Conservation (phyloP, 2,113 vertebrate species). For the Monopterus albus region DNA sequence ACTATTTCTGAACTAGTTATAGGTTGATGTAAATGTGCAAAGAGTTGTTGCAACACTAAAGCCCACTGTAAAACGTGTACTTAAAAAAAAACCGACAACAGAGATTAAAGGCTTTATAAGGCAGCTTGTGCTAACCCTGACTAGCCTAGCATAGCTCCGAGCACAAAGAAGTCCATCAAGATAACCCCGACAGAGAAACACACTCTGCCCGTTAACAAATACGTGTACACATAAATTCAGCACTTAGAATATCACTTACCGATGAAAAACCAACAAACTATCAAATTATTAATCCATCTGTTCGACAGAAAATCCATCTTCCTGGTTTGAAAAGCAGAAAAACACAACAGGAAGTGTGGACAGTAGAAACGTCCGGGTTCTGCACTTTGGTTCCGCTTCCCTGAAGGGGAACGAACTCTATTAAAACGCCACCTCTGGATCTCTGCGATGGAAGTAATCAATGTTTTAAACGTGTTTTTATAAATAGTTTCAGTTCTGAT, state of each 20-base stretch:
- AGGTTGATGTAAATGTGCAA: fast-evolving
- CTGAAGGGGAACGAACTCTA: background rate
- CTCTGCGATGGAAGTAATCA: no score
- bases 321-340: constrained; percentile 73
- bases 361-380: constrained; percentile 67
- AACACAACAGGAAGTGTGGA: constrained; percentile 70
- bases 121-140: constrained; percentile 31
- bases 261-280: constrained; percentile 57
- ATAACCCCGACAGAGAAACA: background rate
- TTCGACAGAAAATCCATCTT: constrained; percentile 78
- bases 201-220: background rate
- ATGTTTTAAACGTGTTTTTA: no score
- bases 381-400: constrained; percentile 44
- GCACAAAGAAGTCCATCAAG: constrained; percentile 57
- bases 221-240: fast-evolving
- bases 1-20: no score
- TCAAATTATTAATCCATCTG: constrained; percentile 57
- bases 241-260: constrained; percentile 56
- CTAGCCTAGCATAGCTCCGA: constrained; percentile 61
- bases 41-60: fast-evolving
- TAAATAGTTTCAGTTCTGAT: no score
- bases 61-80: background rate
- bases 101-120: constrained; percentile 6
- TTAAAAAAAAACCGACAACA: background rate
- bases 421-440: constrained; percentile 35